phyloP scores from a whole-genome alignment of 2,797 vertebrate genomes.

The Myiotriccus ornatus region DNA sequence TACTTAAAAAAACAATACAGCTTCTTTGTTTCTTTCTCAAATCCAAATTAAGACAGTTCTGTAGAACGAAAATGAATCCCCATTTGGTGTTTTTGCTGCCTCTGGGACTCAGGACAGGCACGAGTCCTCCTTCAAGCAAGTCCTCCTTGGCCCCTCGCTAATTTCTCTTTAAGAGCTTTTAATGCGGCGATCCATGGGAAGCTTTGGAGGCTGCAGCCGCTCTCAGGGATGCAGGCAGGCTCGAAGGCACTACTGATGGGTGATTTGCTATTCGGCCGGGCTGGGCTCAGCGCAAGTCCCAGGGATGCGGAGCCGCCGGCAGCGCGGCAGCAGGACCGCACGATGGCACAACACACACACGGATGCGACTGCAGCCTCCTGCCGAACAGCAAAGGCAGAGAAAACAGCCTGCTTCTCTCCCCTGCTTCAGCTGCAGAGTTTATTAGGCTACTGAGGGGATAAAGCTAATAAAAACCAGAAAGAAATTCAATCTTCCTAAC shows the following conservation, averaged over 20 bases:
- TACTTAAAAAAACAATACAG: background rate
- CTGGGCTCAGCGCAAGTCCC: background rate
- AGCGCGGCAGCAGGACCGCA: background rate
- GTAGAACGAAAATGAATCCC: background rate
- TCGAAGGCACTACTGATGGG: accelerated
- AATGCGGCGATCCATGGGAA: accelerated
- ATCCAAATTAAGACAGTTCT: background rate
- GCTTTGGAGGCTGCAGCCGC: background rate
- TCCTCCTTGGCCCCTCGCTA: accelerated
- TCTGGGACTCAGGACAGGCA: background rate
- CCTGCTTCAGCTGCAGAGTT: background rate
- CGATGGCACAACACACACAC: constrained; percentile 15
- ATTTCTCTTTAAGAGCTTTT: background rate
- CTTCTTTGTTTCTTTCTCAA: background rate
- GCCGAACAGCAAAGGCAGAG: background rate
- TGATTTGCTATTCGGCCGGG: accelerated
- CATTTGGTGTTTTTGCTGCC: background rate
- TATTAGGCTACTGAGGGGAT: background rate
- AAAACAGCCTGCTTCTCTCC: background rate
- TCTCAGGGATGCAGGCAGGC: accelerated
- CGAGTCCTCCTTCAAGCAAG: background rate
- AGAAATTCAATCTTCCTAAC: background rate
- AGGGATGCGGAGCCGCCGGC: background rate
- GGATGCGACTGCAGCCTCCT: background rate
- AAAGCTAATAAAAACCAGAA: background rate